Conservation (phyloP, 1,140 invertebrate species). For the Holcopasites calliopsidis region DNA sequence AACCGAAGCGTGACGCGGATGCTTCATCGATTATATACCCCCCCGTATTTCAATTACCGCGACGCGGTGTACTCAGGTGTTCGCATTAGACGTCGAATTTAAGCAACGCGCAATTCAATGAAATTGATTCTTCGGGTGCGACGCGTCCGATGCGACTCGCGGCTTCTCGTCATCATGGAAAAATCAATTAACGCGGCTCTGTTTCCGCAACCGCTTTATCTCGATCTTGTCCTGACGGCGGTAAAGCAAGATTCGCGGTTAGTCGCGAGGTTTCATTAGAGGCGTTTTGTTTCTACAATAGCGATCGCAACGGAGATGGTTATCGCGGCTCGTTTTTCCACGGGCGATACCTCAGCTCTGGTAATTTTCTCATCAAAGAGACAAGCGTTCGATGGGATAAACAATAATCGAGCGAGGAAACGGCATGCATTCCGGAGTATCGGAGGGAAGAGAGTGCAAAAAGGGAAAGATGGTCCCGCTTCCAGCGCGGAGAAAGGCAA, state of each 20-base stretch:
- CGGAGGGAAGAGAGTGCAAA: not conserved
- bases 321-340: too few species aligned
- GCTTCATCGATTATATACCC: conserved; percentile 53
- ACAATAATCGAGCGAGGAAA: too few species aligned
- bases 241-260: too few species aligned
- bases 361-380: too few species aligned
- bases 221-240: not conserved
- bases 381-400: too few species aligned
- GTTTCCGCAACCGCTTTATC: not conserved
- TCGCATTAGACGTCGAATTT: not conserved
- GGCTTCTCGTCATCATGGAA: not conserved
- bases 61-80: conserved; percentile 40
- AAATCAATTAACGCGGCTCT: conserved; percentile 41
- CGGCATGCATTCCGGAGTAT: too few species aligned
- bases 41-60: too few species aligned
- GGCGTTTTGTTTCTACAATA: not conserved
- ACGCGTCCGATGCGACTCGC: not conserved
- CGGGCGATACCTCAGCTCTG: too few species aligned
- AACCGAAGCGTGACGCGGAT: conserved; percentile 3
- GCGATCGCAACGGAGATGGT: not conserved
- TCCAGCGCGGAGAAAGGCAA: not conserved
- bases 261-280: not conserved
- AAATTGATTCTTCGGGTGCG: not conserved
- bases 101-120: conserved; percentile 4
- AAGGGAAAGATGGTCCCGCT: not conserved